Evolutionary conservation across 2,888 invertebrate species (phyloP).

Genomic region (Protophormia terraenovae): DNA sequence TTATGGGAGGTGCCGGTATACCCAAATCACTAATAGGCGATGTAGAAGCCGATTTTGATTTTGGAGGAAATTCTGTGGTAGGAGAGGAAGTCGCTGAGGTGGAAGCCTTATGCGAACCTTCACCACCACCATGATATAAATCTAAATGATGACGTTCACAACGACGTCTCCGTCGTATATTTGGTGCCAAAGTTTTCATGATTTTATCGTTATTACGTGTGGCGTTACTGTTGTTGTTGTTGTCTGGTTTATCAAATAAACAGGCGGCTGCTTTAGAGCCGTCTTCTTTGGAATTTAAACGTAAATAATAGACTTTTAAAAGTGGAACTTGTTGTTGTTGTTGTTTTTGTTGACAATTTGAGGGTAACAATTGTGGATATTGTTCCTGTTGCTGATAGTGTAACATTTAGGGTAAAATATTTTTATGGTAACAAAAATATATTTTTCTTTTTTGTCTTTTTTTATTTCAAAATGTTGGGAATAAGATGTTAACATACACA

Average conservation of each 20-base stretch:
- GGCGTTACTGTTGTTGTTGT: neutral
- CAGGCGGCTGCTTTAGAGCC: conserved; percentile 54
- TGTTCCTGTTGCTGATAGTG: conserved; percentile 71
- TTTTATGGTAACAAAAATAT: conserved; percentile 34
- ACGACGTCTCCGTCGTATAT: conserved; percentile 84
- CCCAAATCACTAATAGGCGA: conserved; percentile 76
- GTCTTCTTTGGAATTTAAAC: conserved; percentile 76
- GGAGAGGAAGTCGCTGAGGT: conserved; percentile 72
- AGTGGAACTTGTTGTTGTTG: conserved; percentile 73
- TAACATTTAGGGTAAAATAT: conserved; percentile 68
- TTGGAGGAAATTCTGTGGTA: conserved; percentile 74
- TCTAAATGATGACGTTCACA: conserved; percentile 85
- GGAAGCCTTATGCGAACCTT: conserved; percentile 20
- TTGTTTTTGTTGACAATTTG: conserved; percentile 55
- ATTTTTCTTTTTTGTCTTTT: conserved; percentile 1
- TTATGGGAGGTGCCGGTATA: conserved; percentile 84
- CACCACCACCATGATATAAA: conserved; percentile 75
- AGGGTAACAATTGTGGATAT: conserved; percentile 68
- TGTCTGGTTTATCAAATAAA: conserved; percentile 28
- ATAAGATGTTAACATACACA: conserved; percentile 46
- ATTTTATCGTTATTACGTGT: conserved; percentile 69
- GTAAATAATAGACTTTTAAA: conserved; percentile 76
- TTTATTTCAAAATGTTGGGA: neutral
- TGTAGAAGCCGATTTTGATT: conserved; percentile 72
- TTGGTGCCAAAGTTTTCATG: conserved; percentile 86